Conservation (phyloP, 23 tunicate genomes). For the Halocynthia aurantium region DNA sequence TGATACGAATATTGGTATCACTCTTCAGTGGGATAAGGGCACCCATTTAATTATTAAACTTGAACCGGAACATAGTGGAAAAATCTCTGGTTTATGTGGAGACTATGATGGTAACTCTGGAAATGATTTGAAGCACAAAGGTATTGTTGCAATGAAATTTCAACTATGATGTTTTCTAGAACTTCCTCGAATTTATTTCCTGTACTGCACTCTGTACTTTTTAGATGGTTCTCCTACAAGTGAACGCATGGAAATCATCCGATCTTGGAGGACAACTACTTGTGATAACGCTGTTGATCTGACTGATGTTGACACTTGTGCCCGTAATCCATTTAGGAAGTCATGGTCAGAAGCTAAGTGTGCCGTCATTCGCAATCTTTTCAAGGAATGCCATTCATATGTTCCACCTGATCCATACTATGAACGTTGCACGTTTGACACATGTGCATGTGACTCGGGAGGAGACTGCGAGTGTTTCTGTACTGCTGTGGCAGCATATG, state of each 20-base stretch:
- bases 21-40: conserved; percentile 99
- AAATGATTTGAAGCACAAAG: conserved; percentile 84
- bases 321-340: conserved; percentile 67
- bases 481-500: conserved; percentile 93
- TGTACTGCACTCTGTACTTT: not conserved
- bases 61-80: conserved; percentile 85
- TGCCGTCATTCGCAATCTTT: conserved; percentile 73
- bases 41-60: conserved; percentile 84
- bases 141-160: conserved; percentile 11
- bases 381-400: conserved; percentile 79
- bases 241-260: conserved; percentile 69
- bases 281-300: conserved; percentile 75
- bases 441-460: conserved; percentile 91
- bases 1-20: conserved; percentile 89
- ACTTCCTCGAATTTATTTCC: too few relatives aligned
- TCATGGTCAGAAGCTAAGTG: conserved; percentile 97
- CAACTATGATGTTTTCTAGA: not conserved
- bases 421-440: conserved; percentile 85
- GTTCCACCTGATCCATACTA: conserved; percentile 85
- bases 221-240: conserved; percentile 78
- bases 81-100: conserved; percentile 98
- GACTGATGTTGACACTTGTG: conserved; percentile 85
- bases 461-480: conserved; percentile 98
- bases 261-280: conserved; percentile 89
- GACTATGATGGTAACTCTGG: conserved; percentile 90